Evolutionary conservation across 1,140 invertebrate species (phyloP).

Genomic region (Anoplophora glabripennis): DNA sequence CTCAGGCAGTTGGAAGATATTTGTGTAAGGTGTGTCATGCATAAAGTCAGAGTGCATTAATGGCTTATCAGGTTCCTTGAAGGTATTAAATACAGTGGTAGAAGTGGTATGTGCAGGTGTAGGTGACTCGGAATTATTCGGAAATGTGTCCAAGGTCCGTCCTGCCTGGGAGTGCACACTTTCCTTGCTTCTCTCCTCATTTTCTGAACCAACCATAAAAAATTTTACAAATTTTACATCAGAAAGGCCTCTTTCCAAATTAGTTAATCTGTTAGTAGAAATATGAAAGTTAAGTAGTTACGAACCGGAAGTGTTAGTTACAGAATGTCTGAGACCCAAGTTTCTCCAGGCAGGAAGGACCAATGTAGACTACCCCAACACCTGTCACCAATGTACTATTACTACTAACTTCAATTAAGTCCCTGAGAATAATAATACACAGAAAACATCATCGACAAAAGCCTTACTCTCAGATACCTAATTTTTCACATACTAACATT

Average conservation of each 20-base stretch:
- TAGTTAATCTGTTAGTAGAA: conserved; percentile 40
- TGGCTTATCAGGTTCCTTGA: conserved; percentile 27
- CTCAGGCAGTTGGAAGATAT: conserved; percentile 15
- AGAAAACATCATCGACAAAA: too few species aligned
- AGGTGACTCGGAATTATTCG: conserved; percentile 41
- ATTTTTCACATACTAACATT: conserved; percentile 9
- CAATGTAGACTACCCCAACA: conserved; percentile 42
- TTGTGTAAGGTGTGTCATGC: conserved; percentile 21
- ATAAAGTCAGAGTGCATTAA: conserved; percentile 19
- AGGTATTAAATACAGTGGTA: conserved; percentile 40
- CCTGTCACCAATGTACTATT: conserved; percentile 20
- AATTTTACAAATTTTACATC: conserved; percentile 44
- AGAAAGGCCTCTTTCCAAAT: conserved; percentile 35
- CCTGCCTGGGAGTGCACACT: conserved; percentile 49
- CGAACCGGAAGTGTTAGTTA: conserved; percentile 42
- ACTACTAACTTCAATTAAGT: too few species aligned
- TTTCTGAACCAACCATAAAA: conserved; percentile 47
- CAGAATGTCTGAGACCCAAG: conserved; percentile 40
- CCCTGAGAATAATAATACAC: too few species aligned
- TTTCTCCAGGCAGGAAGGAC: conserved; percentile 48
- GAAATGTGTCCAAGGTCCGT: conserved; percentile 46
- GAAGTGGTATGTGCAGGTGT: conserved; percentile 43
- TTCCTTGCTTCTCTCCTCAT: conserved; percentile 43
- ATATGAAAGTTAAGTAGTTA: conserved; percentile 24
- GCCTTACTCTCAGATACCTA: too few species aligned